Conservation (phyloP, 2,113 vertebrate species). For the Mugil cephalus region DNA sequence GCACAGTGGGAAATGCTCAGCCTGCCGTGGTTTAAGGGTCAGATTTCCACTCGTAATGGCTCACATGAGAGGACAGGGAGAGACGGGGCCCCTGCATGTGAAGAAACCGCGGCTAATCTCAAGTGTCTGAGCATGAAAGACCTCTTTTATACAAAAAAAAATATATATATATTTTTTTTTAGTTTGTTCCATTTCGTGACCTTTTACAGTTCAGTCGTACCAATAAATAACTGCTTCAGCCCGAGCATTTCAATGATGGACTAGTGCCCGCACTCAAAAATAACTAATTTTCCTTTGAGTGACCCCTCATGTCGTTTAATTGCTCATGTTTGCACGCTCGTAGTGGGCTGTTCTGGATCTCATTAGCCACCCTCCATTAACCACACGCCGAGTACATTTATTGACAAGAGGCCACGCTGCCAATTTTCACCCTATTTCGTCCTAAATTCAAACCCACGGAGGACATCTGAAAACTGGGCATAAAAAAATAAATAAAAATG, state of each 20-base stretch:
- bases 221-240: too few relatives aligned
- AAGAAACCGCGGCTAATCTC: conserved; percentile 23
- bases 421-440: neutral
- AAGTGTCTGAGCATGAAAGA: too few relatives aligned
- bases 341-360: neutral
- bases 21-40: neutral
- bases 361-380: neutral
- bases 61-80: neutral
- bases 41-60: conserved; percentile 16
- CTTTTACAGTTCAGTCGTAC: too few relatives aligned
- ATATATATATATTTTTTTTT: too few relatives aligned
- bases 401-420: conserved; percentile 23
- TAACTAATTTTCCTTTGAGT: neutral
- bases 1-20: conserved; percentile 12
- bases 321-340: neutral
- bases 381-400: neutral
- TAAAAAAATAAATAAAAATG: too few relatives aligned
- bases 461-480: conserved; percentile 8
- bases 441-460: neutral
- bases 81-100: conserved; percentile 21
- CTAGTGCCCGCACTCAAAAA: neutral
- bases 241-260: neutral
- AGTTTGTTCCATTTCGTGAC: too few relatives aligned
- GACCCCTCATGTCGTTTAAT: too few relatives aligned
- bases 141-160: too few relatives aligned